Conservation (phyloP, 2,797 vertebrate genomes). For the Microctenopoma lineatum region DNA sequence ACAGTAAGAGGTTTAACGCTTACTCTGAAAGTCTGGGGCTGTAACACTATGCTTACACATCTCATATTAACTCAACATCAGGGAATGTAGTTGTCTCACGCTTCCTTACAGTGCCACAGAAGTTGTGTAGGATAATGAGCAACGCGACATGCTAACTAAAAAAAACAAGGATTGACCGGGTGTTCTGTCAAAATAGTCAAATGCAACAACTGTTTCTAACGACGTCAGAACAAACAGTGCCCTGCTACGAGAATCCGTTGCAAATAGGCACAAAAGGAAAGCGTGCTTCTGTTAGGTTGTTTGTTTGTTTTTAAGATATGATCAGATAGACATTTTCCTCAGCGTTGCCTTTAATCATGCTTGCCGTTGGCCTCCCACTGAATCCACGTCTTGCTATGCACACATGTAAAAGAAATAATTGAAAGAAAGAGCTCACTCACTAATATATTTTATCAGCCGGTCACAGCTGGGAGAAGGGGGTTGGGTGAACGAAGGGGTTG, state of each 20-base stretch:
- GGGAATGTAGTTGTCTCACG: too few relatives aligned
- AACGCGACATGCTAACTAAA: not conserved
- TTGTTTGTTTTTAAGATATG: constrained; percentile 40
- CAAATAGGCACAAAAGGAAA: constrained; percentile 19
- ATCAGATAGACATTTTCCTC: constrained; percentile 68
- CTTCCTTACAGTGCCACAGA: not conserved
- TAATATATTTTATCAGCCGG: constrained; percentile 79
- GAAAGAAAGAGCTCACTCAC: constrained; percentile 68
- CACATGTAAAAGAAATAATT: constrained; percentile 74
- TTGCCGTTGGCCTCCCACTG: constrained; percentile 58
- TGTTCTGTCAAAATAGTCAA: not conserved
- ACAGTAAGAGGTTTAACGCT: too few relatives aligned
- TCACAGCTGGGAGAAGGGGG: constrained; percentile 66
- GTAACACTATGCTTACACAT: too few relatives aligned
- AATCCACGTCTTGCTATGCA: constrained; percentile 76
- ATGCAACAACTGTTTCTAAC: not conserved
- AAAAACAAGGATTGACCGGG: not conserved
- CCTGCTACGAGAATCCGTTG: not conserved
- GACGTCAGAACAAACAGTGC: constrained; percentile 9
- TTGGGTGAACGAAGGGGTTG: constrained; percentile 54
- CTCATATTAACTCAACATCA: too few relatives aligned
- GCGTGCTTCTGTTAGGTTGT: constrained; percentile 30
- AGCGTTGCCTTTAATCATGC: constrained; percentile 63
- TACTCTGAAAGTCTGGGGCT: too few relatives aligned
- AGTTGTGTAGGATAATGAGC: too few relatives aligned